Base-by-base conservation (phyloP, 2,888 invertebrate species). In the Drosophila gaucha region DNA sequence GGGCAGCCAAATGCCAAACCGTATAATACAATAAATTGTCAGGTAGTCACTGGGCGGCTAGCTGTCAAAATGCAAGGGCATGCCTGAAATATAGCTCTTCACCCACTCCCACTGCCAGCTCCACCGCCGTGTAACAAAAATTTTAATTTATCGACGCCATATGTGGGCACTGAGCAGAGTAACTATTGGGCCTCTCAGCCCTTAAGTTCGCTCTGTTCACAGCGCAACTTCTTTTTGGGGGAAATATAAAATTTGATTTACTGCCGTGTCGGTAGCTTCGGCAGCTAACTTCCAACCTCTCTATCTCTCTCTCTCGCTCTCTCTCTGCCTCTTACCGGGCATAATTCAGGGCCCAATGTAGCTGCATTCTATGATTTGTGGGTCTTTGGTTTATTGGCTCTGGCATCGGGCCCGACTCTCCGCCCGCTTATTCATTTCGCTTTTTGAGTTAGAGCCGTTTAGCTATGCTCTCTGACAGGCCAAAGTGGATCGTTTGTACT, bases 191-290 rank as follows among this genome's bases (percentile, higher is more conserved):
- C 65, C 66, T 51, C 63, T n/a, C 68, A 56, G 63, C 72, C 74
- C 77, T 71, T 74, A 74, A 77, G 74, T 77, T 74, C 46, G 28
- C 57, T 41, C 35, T 6, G 33, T 38, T 28, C 39, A 30, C 51
- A 59, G 62, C 30, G 74, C 55, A 73, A 78, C 69, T 84, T 84
- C 75, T 80, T 74, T 77, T 72, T 65, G 74, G 73, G 41, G 82
- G 89, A 89, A 90, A 90, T 80, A 90, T 90, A 90, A 90, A 90
- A 90, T 90, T 89, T 90, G 90, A 90, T 90, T 90, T 90, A 90
- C 86, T 88, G 86, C 89, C 85, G 80, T 80, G 67, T 47, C 63
- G 56, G 47, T 51, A 43, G 66, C 65, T 57, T 56, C 62, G 73
- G 68, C 72, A 75, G 68, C 65, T 52, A 54, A 38, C 73, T 47